phyloP scores from a whole-genome alignment of 2,888 invertebrate genomes.

The Desoria tigrina region DNA sequence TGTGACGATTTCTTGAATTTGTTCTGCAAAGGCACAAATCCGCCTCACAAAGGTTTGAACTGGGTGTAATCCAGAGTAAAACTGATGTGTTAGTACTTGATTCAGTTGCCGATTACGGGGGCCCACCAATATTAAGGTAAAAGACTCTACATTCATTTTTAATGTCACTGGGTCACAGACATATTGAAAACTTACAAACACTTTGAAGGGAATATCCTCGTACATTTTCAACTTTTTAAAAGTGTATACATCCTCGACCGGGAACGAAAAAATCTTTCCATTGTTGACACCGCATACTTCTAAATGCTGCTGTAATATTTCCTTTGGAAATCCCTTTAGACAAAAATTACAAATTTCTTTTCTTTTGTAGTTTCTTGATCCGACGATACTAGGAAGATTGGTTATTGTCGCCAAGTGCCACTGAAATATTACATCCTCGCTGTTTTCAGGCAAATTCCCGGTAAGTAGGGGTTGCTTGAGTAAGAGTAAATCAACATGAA shows the following conservation, averaged over 20 bases:
- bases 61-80: not conserved
- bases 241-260: too few species aligned
- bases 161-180: too few species aligned
- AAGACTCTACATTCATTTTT: not conserved
- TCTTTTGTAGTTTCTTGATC: not conserved
- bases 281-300: too few species aligned
- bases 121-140: not conserved
- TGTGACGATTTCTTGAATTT: not conserved
- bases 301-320: not conserved
- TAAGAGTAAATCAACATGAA: not conserved
- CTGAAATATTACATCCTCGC: not conserved
- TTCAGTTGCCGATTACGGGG: not conserved
- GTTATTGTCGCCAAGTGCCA: not conserved
- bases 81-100: too few species aligned
- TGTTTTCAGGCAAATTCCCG: not conserved
- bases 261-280: too few species aligned
- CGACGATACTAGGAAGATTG: not conserved
- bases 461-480: not conserved
- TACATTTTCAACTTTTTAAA: too few species aligned
- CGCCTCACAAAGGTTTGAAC: not conserved
- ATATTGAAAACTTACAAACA: too few species aligned
- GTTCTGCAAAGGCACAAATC: not conserved
- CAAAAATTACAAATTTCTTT: not conserved
- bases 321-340: not conserved
- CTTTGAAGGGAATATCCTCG: too few species aligned